Base-by-base conservation (phyloP, 2,113 vertebrate genomes). In the Beaufortia kweichowensis region DNA sequence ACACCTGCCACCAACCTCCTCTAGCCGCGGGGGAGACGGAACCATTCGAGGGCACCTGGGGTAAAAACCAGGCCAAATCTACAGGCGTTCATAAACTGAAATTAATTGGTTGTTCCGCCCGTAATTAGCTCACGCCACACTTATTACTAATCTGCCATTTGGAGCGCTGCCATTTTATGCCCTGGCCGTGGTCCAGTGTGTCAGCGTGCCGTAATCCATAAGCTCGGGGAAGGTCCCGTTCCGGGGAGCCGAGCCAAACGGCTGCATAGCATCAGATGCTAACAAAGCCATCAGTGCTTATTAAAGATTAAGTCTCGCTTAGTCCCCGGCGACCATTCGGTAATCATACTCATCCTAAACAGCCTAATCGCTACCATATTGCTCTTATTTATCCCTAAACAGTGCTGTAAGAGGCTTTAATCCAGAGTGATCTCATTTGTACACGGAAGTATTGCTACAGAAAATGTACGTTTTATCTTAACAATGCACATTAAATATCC, bases 111-210 rank as follows among this genome's bases (percentile, higher is more conserved):
- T 89, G 90, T 87, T 88, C 81, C 33, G 29, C 76, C 85, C 86
- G 82, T 91, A 91, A 93, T 93, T 93, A 92, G 85, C 89, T 89
- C 88, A 79, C 84, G 79, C 88, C 85, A 86, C 83, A 88, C 84
- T 88, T 89, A 91, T 90, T 90, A 86, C 91, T 92, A 91, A 93
- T 92, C 91, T 90, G 89, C 85, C 82, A 82, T 71, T 88, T 93
- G 91, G 90, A 88, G 70, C 4, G 0, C 60, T 5, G 86, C 90
- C 90, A 92, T 85, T 55, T 63, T 50, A 55, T 61, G 84, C 83
- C 84, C 88, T 92, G 90, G 89, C 89, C 78, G 7, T 0, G 59
- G 50, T 92, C 91, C 91, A 91, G 87, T 84, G 84, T 85, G 81
- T 75, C 76, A 76, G 75, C 67, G 71, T 56, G 77, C 74, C 74